Evolutionary conservation across 2,888 invertebrate species (phyloP), one percentile per base, ranked within the genome.

Genomic region (Rapana venosa): DNA sequence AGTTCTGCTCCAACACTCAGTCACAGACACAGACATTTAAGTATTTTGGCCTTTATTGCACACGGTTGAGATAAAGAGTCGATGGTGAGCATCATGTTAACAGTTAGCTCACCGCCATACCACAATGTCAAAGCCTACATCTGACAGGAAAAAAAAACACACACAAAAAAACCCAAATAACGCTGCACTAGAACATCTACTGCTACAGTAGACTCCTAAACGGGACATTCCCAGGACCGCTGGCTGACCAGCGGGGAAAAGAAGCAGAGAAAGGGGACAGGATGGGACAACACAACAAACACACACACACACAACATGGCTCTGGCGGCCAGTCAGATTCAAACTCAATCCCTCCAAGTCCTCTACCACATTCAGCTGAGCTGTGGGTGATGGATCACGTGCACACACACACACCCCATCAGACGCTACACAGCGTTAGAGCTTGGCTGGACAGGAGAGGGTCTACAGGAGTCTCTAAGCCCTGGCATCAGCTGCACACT

Each of bases 41-140:
- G 81, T 83, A 83, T 30, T 83, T 79, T 83, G 81, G 81, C 81
- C 81, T 20, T 83, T 83, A 83, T 83, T 83, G 81, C 81, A 83
- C 81, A 83, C 35, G 13, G 20, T 79, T 15, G 79, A 79, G 35
- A 17, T 32, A 35, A n/a, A 32, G 15, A 20, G 32, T 22, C 26
- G 47, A 36, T 36, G 11, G 81, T 20, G 81, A 83, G 22, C 32
- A 47, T 47, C 47, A 47, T 15, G 77, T 17, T 8, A 2, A 8
- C 20, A 74, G 26, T 79, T 15, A 32, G 77, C 74, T 74, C 74
- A 26, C 77, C 11, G 15, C 20, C 77, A 32, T 32, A 11, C 32
- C 32, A 32, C 77, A 32, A 26, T n/a, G 61, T 61, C 61, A 15
- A n/a, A 61, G 20, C 61, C 61, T 61, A 22, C 20, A 13, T 61